Conservation (phyloP, 2,888 invertebrate genomes). For the Meta bourneti region DNA sequence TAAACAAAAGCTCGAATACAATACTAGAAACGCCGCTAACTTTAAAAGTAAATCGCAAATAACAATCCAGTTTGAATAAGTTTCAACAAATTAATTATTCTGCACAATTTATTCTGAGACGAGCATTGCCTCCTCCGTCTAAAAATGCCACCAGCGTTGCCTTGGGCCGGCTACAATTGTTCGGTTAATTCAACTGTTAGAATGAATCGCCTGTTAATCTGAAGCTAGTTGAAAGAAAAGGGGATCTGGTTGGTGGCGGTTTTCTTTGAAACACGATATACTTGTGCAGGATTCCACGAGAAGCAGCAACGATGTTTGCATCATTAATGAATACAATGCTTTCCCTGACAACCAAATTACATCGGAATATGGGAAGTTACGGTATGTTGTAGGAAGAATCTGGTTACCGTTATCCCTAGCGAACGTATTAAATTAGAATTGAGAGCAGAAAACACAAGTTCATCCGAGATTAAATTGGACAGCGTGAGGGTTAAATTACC, state of each 20-base stretch:
- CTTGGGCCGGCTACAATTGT: not conserved
- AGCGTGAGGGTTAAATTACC: conserved; percentile 10
- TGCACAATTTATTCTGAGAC: not conserved
- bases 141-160: conserved; percentile 8
- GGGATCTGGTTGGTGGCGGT: not conserved
- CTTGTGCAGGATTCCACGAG: not conserved
- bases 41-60: not conserved
- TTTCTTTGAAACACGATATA: conserved; percentile 29
- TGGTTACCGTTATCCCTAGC: conserved; percentile 21
- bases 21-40: too few relatives aligned
- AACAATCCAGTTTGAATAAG: not conserved
- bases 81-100: not conserved
- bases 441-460: conserved; percentile 18
- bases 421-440: conserved; percentile 7
- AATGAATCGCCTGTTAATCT: conserved; percentile 12
- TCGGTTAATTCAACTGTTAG: conserved; percentile 18
- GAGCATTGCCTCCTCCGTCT: not conserved
- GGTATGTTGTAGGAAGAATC: conserved; percentile 25
- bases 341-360: conserved; percentile 47
- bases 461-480: conserved; percentile 30
- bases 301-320: conserved; percentile 48
- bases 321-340: conserved; percentile 38
- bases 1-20: too few relatives aligned
- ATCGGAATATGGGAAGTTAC: not conserved
- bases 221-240: conserved; percentile 17